Evolutionary conservation across 2,113 vertebrate genomes (phyloP).

Genomic region (Corythoichthys haematopterus): DNA sequence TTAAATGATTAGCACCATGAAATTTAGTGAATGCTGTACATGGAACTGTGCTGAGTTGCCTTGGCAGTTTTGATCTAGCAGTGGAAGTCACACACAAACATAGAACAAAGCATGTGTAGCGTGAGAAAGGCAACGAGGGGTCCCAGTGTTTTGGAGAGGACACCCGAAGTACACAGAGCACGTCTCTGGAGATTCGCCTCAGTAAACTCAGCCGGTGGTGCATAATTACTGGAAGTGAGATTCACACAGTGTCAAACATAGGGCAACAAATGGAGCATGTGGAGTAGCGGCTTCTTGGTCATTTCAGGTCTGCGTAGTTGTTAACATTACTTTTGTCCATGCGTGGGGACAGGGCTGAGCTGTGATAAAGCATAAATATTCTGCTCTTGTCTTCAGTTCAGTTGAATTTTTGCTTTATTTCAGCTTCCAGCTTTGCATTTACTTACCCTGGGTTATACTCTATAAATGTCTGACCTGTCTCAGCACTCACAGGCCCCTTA

Average conservation of each 20-base stretch:
- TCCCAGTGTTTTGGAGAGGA: conserved; percentile 39
- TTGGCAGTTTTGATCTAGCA: neutral
- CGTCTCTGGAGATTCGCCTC: conserved; percentile 41
- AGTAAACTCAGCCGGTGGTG: conserved; percentile 49
- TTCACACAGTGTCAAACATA: conserved; percentile 45
- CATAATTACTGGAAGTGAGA: conserved; percentile 51
- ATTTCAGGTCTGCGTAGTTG: neutral
- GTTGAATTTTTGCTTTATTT: conserved; percentile 1
- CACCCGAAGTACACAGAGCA: conserved; percentile 45
- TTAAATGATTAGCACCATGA: neutral
- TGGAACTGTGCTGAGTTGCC: neutral
- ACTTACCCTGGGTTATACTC: conserved; percentile 16
- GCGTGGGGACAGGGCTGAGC: neutral
- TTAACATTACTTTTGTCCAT: neutral
- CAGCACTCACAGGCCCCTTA: conserved; percentile 2
- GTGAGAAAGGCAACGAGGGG: conserved; percentile 65
- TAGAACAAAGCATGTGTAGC: conserved; percentile 45
- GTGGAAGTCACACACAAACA: conserved; percentile 14
- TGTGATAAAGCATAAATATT: neutral
- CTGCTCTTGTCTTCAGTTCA: neutral
- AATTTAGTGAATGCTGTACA: neutral
- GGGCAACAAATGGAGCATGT: conserved; percentile 26
- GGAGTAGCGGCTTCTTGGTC: conserved; percentile 7
- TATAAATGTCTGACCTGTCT: conserved; percentile 1
- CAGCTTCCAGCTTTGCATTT: conserved; percentile 1